Conservation (phyloP, 92 coral and sea anemone species). For the Blastomussa wellsi region DNA sequence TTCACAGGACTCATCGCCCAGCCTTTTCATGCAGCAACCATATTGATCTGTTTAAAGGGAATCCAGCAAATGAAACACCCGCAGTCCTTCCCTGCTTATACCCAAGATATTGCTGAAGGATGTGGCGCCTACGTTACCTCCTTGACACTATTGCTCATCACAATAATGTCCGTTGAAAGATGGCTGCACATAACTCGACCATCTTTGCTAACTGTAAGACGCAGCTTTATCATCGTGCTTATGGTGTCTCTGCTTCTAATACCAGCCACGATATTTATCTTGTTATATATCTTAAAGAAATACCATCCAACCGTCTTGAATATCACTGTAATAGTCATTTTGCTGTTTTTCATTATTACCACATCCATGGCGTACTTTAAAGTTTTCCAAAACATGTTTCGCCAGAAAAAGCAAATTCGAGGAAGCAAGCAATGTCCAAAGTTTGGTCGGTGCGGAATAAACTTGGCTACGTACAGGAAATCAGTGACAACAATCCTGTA, state of each 20-base stretch:
- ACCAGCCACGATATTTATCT: not conserved
- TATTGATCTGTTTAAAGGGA: not conserved
- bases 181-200: not conserved
- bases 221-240: not conserved
- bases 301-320: not conserved
- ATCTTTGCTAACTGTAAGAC: not conserved
- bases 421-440: not conserved
- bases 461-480: constrained; percentile 8
- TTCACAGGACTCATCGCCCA: not conserved
- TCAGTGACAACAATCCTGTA: not conserved
- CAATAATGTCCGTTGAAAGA: constrained; percentile 2
- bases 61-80: too few relatives aligned
- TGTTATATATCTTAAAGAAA: not conserved
- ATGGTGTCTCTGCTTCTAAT: not conserved
- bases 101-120: not conserved
- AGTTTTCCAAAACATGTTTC: not conserved
- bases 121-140: not conserved
- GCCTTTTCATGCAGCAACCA: not conserved
- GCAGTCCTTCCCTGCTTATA: not conserved
- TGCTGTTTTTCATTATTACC: not conserved
- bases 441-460: not conserved
- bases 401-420: not conserved
- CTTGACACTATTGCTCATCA: not conserved
- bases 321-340: not conserved
- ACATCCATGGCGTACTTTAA: not conserved